phyloP scores from a whole-genome alignment of 23 tunicate genomes.

The Halocynthia roretzi region DNA sequence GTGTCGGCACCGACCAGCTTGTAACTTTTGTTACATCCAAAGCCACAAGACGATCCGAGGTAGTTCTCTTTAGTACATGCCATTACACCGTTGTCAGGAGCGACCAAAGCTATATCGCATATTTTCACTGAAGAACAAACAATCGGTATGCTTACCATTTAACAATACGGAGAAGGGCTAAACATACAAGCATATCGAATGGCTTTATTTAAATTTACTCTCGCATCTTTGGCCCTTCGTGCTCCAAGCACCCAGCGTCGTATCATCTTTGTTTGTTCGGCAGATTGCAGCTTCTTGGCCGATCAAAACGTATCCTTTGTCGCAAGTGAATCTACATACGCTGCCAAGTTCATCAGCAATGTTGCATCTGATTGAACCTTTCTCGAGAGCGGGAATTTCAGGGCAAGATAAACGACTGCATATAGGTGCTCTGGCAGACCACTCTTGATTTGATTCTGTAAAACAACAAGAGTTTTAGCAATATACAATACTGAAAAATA shows the following conservation, averaged over 20 bases:
- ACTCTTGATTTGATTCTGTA: neutral
- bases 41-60: slow-evolving; percentile 38
- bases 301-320: slow-evolving; percentile 20
- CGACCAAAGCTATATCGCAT: slow-evolving; percentile 19
- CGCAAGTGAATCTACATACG: slow-evolving; percentile 39
- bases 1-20: slow-evolving; percentile 10
- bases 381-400: neutral
- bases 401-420: slow-evolving; percentile 22
- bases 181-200: neutral
- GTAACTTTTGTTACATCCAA: slow-evolving; percentile 49
- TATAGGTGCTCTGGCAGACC: neutral
- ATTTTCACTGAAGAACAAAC: neutral
- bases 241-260: slow-evolving; percentile 25
- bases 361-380: slow-evolving; percentile 34
- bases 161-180: too few species aligned
- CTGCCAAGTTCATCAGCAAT: slow-evolving; percentile 34
- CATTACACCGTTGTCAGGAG: slow-evolving; percentile 37
- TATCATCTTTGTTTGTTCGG: neutral
- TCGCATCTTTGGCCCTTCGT: slow-evolving; percentile 28
- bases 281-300: slow-evolving; percentile 18
- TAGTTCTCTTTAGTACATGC: slow-evolving; percentile 46
- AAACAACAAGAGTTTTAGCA: too few species aligned
- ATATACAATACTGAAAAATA: too few species aligned
- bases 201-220: slow-evolving; percentile 19
- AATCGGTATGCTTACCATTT: too few species aligned